These are phyloP conservation scores for Champsocephalus esox DNA, from an alignment of 2,797 vertebrate genomes.

Conservation along the genomic window DNA sequence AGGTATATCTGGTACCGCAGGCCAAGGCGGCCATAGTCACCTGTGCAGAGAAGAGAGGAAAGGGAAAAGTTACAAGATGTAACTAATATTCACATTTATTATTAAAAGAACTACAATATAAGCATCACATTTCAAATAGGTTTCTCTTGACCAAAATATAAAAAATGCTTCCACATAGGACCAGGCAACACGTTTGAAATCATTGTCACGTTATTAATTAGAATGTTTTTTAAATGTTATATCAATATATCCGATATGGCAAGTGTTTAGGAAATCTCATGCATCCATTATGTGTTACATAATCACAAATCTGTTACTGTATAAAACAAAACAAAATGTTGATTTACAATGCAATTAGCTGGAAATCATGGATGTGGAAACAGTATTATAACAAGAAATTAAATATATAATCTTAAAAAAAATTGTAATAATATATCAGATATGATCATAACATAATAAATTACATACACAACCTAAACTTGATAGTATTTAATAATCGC, in stretches of 20 bases:
- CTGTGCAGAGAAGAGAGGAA: slow-evolving; percentile 67
- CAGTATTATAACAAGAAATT: neutral
- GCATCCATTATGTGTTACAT: neutral
- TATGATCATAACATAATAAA: neutral
- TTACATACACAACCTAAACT: neutral
- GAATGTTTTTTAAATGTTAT: neutral
- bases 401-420: neutral
- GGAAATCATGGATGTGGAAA: neutral
- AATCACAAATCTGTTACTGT: neutral
- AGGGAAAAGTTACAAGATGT: neutral
- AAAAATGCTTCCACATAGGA: no score
- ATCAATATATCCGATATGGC: neutral
- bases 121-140: neutral
- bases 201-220: neutral
- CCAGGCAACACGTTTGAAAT: no score
- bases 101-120: neutral
- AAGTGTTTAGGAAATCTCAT: neutral
- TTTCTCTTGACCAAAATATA: no score
- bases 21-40: slow-evolving; percentile 91
- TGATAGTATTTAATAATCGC: neutral
- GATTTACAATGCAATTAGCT: neutral
- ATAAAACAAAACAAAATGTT: neutral
- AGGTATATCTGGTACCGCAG: slow-evolving; percentile 89
- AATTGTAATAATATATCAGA: neutral
- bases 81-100: neutral